phyloP scores from a whole-genome alignment of 2,888 invertebrate species.

The Ommatoiulus sabulosus region DNA sequence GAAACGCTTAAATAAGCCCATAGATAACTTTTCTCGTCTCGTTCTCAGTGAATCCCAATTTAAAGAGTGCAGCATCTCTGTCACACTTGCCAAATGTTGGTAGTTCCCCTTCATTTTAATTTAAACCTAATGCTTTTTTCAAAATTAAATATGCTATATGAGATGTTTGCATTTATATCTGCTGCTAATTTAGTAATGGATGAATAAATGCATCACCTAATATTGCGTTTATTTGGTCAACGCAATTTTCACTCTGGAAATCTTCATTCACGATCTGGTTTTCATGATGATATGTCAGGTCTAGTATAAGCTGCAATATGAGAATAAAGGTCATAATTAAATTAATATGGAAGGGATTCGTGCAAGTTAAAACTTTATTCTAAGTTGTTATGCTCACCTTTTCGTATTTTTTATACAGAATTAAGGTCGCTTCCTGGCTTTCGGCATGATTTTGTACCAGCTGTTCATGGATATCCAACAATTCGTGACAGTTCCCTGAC shows the following conservation, averaged over 20 bases:
- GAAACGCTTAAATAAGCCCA: too few relatives aligned
- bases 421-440: not conserved
- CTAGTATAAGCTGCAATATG: not conserved
- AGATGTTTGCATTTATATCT: too few relatives aligned
- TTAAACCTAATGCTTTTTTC: too few relatives aligned
- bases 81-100: too few relatives aligned
- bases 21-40: too few relatives aligned
- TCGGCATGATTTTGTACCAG: not conserved
- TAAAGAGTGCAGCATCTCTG: too few relatives aligned
- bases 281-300: not conserved
- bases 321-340: not conserved
- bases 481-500: not conserved
- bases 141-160: not conserved
- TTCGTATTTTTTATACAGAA: not conserved
- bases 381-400: not conserved
- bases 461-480: not conserved
- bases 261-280: conserved; percentile 1
- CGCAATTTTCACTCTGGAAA: not conserved
- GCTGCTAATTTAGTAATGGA: too few relatives aligned
- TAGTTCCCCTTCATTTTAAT: too few relatives aligned
- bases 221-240: not conserved
- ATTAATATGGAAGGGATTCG: not conserved
- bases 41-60: too few relatives aligned
- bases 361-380: too few relatives aligned
- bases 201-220: too few relatives aligned